These are phyloP conservation scores for Edolisoma coerulescens DNA, from an alignment of 2,113 vertebrate species.

Conservation along the genomic window DNA sequence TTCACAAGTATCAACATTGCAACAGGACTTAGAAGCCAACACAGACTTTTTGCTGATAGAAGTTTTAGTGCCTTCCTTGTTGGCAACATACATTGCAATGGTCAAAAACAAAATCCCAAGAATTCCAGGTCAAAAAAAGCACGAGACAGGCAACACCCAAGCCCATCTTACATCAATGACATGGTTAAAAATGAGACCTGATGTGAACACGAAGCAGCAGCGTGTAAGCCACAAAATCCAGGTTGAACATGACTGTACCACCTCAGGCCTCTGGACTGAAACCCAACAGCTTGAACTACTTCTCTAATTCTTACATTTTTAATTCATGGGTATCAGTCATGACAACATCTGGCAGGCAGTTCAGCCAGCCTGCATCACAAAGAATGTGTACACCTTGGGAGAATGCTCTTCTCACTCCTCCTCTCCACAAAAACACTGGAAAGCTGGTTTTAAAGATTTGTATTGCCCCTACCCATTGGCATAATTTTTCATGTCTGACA, in stretches of 20 bases:
- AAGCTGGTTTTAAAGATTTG: not conserved
- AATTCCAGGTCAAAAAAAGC: not conserved
- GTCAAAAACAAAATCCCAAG: not conserved
- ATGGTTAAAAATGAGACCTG: not conserved
- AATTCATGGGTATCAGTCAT: not conserved
- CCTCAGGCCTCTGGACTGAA: constrained; percentile 11
- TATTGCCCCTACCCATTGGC: constrained; percentile 38
- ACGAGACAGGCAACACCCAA: not conserved
- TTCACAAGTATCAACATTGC: not conserved
- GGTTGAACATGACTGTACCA: not conserved
- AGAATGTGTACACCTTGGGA: not conserved
- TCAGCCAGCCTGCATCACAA: not conserved
- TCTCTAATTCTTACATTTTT: not conserved
- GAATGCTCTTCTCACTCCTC: not conserved
- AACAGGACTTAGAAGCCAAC: not conserved
- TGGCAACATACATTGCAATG: not conserved
- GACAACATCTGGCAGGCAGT: not conserved
- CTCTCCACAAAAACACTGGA: not conserved
- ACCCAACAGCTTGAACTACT: not conserved
- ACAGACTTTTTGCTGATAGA: not conserved
- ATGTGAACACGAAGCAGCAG: not conserved
- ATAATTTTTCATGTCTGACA: constrained; percentile 1
- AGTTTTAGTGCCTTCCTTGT: not conserved
- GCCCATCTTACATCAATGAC: not conserved
- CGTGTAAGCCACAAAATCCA: not conserved